phyloP scores from a whole-genome alignment of 2,113 vertebrate species.

The Myotis davidii region DNA sequence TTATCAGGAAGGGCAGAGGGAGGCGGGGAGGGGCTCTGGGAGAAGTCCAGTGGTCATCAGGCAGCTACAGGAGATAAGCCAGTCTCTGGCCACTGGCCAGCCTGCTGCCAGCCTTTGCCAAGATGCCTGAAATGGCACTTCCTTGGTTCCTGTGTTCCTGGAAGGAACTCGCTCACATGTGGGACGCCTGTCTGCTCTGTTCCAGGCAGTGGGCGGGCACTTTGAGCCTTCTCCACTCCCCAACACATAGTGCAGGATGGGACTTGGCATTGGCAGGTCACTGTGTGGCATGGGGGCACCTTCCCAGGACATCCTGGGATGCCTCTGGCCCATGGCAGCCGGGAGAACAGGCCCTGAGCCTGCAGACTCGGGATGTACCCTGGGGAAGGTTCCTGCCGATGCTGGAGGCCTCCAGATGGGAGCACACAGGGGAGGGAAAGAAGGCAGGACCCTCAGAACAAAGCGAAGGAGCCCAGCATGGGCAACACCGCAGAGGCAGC shows the following conservation, averaged over 20 bases:
- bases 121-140: accelerated
- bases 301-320: accelerated
- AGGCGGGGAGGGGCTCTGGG: background rate
- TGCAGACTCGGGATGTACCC: accelerated
- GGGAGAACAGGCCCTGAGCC: background rate
- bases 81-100: accelerated
- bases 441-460: background rate
- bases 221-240: accelerated
- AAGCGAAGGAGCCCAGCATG: background rate
- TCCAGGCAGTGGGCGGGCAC: accelerated
- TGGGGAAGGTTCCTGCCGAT: too few species aligned
- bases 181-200: accelerated
- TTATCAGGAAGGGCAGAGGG: background rate
- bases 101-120: accelerated
- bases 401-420: background rate
- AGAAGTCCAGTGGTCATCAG: background rate
- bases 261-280: accelerated
- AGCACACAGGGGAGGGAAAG: accelerated
- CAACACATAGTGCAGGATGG: accelerated
- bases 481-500: background rate
- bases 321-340: background rate
- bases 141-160: background rate
- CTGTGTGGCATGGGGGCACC: accelerated
- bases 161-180: background rate
- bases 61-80: background rate